Percentiles rank a stretch among this genome's conserved stretches.
phyloP scores from a whole-genome alignment of 2,888 invertebrate species.

The Sarcophaga rosellei region DNA sequence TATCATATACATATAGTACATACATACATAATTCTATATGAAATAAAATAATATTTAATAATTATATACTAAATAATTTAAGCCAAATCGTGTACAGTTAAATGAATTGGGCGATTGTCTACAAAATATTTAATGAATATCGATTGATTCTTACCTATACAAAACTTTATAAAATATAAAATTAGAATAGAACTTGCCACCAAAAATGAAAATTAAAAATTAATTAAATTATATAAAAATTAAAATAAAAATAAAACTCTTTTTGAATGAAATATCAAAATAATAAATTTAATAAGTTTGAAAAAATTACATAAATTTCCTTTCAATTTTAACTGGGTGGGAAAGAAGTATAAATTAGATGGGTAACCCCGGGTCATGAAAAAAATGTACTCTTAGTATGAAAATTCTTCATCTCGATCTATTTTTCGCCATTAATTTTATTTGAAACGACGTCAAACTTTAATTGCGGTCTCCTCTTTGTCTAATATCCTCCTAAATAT shows the following conservation, averaged over 20 bases:
- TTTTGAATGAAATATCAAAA: slow-evolving; percentile 32
- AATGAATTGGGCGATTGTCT: not conserved
- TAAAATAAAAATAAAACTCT: not conserved
- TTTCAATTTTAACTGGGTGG: too few species aligned
- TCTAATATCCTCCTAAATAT: too few species aligned
- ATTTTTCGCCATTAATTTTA: too few species aligned
- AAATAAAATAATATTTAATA: not conserved
- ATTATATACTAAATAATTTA: slow-evolving; percentile 11
- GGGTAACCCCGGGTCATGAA: too few species aligned
- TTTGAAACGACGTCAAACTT: too few species aligned
- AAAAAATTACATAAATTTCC: not conserved
- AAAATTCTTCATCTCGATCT: too few species aligned
- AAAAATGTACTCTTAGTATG: too few species aligned
- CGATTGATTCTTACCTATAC: slow-evolving; percentile 16
- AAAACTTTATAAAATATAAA: not conserved
- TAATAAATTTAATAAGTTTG: slow-evolving; percentile 21
- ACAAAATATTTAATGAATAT: slow-evolving; percentile 15
- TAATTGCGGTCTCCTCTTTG: too few species aligned
- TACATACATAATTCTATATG: not conserved
- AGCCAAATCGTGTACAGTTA: slow-evolving; percentile 14
- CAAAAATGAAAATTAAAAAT: slow-evolving; percentile 1
- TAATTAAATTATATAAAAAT: not conserved
- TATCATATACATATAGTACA: not conserved
- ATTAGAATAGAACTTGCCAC: slow-evolving; percentile 18
- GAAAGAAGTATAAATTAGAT: too few species aligned